Percentiles rank a stretch among this genome's conserved stretches.
These are phyloP conservation scores for Amaurobius ferox DNA, from an alignment of 2,888 invertebrate genomes.

Conservation along the genomic window DNA sequence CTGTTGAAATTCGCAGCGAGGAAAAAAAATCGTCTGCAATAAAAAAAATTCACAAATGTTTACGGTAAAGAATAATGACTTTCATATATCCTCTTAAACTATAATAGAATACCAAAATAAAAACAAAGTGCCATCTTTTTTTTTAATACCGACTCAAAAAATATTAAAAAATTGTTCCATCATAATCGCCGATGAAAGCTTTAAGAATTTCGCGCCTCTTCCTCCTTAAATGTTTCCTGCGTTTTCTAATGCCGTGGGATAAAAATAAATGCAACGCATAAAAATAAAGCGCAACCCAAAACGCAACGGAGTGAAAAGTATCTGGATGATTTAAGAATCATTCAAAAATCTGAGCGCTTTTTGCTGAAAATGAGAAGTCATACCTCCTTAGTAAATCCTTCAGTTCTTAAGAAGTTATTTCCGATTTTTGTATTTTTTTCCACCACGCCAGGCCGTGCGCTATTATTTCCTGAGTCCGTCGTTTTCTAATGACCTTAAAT, in stretches of 20 bases:
- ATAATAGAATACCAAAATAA: slow-evolving; percentile 65
- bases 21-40: slow-evolving; percentile 23
- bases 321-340: slow-evolving; percentile 65
- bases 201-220: slow-evolving; percentile 43
- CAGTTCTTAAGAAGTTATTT: slow-evolving; percentile 61
- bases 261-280: slow-evolving; percentile 60
- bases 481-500: slow-evolving; percentile 69
- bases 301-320: slow-evolving; percentile 2
- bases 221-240: slow-evolving; percentile 45
- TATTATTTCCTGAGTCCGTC: slow-evolving; percentile 62
- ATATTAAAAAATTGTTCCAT: slow-evolving; percentile 59
- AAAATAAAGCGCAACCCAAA: slow-evolving; percentile 23
- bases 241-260: slow-evolving; percentile 51
- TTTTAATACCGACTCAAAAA: background rate
- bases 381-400: slow-evolving; percentile 58
- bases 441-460: slow-evolving; percentile 1
- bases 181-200: slow-evolving; percentile 51
- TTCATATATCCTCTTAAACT: slow-evolving; percentile 56
- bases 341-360: slow-evolving; percentile 50
- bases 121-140: slow-evolving; percentile 26
- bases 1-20: background rate
- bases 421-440: slow-evolving; percentile 48
- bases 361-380: slow-evolving; percentile 58
- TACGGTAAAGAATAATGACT: slow-evolving; percentile 60
- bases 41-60: slow-evolving; percentile 46